Evolutionary conservation across 1,140 invertebrate genomes (phyloP).

Genomic region (Drosophila cardini): DNA sequence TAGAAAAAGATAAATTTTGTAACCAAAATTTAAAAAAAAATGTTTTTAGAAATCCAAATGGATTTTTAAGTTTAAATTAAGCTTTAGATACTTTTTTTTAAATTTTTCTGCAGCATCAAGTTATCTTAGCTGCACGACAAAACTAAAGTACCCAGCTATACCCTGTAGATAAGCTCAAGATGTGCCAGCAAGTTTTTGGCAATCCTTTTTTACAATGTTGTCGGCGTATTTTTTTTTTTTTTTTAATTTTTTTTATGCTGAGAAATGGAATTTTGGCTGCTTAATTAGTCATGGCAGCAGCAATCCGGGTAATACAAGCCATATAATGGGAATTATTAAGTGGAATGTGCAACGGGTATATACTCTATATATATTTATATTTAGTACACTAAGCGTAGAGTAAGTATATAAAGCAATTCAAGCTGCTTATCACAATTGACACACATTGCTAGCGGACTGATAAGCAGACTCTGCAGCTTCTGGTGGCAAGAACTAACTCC

Average conservation of each 20-base stretch:
- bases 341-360: background rate
- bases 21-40: too few species aligned
- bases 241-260: constrained; percentile 50
- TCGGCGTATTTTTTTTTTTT: constrained; percentile 54
- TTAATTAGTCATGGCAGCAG: constrained; percentile 74
- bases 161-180: constrained; percentile 36
- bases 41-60: too few species aligned
- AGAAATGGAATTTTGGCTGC: constrained; percentile 74
- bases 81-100: background rate
- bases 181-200: constrained; percentile 51
- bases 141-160: constrained; percentile 1
- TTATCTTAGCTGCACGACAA: background rate
- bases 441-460: constrained; percentile 60
- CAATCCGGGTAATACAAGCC: constrained; percentile 3
- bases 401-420: constrained; percentile 16
- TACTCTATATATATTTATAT: background rate
- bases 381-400: background rate
- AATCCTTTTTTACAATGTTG: constrained; percentile 77
- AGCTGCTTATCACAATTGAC: constrained; percentile 67
- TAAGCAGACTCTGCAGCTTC: constrained; percentile 43
- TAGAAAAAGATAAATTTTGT: too few species aligned
- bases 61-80: background rate
- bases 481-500: background rate
- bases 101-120: background rate
- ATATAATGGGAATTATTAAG: constrained; percentile 5